phyloP scores from a whole-genome alignment of 2,113 vertebrate species.

The Amia ocellicauda region DNA sequence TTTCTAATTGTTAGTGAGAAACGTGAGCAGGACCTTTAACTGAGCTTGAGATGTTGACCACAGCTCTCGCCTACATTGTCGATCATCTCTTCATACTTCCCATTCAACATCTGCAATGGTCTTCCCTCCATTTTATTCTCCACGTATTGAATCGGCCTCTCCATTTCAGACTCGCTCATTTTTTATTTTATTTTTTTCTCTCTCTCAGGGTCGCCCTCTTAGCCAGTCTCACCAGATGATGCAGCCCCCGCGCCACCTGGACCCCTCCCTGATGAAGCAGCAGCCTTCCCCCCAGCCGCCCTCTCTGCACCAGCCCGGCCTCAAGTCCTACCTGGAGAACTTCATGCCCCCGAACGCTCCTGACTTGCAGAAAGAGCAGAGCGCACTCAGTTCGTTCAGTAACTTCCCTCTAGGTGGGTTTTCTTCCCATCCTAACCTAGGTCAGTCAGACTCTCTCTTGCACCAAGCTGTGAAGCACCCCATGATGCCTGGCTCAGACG shows the following conservation, averaged over 20 bases:
- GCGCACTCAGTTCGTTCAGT: conserved; percentile 79
- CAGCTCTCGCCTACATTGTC: background rate
- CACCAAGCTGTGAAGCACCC: conserved; percentile 13
- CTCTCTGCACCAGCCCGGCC: conserved; percentile 75
- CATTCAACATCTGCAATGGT: too few species aligned
- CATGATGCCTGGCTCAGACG: conserved; percentile 13
- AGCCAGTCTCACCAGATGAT: conserved; percentile 88
- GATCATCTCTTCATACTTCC: background rate
- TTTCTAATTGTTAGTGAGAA: too few species aligned
- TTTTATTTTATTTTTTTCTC: conserved; percentile 3
- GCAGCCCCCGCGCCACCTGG: conserved; percentile 87
- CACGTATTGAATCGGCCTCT: too few species aligned
- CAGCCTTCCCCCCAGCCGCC: conserved; percentile 71
- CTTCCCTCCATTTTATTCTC: too few species aligned
- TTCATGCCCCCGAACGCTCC: conserved; percentile 79
- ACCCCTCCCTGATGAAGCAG: conserved; percentile 87
- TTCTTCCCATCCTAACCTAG: conserved; percentile 8
- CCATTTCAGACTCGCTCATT: too few species aligned
- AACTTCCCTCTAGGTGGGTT: conserved; percentile 90
- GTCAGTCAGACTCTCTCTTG: background rate
- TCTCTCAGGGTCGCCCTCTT: conserved; percentile 77
- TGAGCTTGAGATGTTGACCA: too few species aligned
- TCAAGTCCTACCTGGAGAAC: conserved; percentile 87
- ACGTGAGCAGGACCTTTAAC: too few species aligned
- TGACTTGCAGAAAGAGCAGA: conserved; percentile 90